Percentiles rank a stretch among this genome's conserved stretches.
Evolutionary conservation across 2,888 invertebrate species (phyloP).

Genomic region (Stenichneumon culpator): DNA sequence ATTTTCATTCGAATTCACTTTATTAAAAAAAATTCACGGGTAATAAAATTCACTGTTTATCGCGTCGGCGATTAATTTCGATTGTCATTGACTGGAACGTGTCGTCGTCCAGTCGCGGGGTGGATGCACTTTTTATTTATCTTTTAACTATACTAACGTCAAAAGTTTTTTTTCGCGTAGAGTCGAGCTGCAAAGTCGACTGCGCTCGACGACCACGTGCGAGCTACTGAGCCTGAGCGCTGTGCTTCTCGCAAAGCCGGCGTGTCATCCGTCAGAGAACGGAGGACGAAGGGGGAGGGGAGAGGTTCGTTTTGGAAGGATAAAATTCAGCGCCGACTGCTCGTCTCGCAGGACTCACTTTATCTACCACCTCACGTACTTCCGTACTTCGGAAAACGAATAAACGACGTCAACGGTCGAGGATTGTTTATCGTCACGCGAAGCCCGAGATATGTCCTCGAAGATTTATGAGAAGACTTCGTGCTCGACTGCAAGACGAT

Average conservation of each 20-base stretch:
- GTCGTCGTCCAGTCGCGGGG: constrained; percentile 1
- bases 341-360: not conserved
- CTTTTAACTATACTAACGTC: not conserved
- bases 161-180: constrained; percentile 21
- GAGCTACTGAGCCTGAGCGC: constrained; percentile 52
- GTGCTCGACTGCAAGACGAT: not conserved
- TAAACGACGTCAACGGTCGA: not conserved
- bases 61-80: not conserved
- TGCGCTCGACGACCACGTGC: constrained; percentile 61
- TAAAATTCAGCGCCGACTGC: not conserved
- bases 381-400: not conserved
- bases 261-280: constrained; percentile 30
- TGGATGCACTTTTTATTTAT: constrained; percentile 10
- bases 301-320: not conserved
- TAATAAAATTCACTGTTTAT: not conserved
- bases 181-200: not conserved
- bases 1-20: constrained; percentile 46
- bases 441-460: not conserved
- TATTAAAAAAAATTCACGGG: not conserved
- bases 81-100: not conserved
- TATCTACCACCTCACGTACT: constrained; percentile 12
- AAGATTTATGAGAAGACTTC: not conserved
- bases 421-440: not conserved
- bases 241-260: constrained; percentile 33
- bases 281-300: not conserved